Conservation (phyloP, 2,797 vertebrate genomes). For the Nothura maculosa region DNA sequence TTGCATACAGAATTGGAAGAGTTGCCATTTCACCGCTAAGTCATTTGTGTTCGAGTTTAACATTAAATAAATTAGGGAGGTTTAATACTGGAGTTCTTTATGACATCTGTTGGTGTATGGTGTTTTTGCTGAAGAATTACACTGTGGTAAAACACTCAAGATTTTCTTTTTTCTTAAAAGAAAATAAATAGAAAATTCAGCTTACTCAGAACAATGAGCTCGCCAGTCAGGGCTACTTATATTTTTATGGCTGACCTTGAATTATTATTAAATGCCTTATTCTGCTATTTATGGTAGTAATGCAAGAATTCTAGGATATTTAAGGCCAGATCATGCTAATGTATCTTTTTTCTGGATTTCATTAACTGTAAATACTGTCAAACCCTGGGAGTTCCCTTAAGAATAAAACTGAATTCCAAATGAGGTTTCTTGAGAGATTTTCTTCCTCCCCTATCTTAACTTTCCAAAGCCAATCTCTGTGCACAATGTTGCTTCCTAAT, state of each 20-base stretch:
- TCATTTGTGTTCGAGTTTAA: slow-evolving; percentile 53
- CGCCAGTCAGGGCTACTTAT: slow-evolving; percentile 53
- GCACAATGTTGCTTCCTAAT: slow-evolving; percentile 30
- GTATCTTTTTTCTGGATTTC: slow-evolving; percentile 59
- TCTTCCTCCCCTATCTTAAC: neutral
- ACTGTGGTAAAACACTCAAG: slow-evolving; percentile 34
- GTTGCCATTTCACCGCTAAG: slow-evolving; percentile 53
- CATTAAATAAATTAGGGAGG: slow-evolving; percentile 73
- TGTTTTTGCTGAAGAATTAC: slow-evolving; percentile 1
- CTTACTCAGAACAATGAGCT: slow-evolving; percentile 26
- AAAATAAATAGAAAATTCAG: neutral
- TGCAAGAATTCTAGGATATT: neutral
- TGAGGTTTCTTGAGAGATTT: slow-evolving; percentile 12
- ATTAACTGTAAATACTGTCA: slow-evolving; percentile 39
- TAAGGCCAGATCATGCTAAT: slow-evolving; percentile 21
- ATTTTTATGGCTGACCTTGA: neutral
- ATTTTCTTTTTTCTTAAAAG: neutral
- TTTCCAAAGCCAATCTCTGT: slow-evolving; percentile 8
- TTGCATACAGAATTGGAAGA: slow-evolving; percentile 12
- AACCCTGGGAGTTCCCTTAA: neutral
- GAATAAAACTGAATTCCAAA: neutral
- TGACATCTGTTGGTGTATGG: slow-evolving; percentile 14
- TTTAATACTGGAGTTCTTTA: slow-evolving; percentile 67
- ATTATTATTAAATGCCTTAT: slow-evolving; percentile 32
- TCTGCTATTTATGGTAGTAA: neutral